Evolutionary conservation across 2,888 invertebrate species (phyloP).

Genomic region (Yponomeuta sedellus): DNA sequence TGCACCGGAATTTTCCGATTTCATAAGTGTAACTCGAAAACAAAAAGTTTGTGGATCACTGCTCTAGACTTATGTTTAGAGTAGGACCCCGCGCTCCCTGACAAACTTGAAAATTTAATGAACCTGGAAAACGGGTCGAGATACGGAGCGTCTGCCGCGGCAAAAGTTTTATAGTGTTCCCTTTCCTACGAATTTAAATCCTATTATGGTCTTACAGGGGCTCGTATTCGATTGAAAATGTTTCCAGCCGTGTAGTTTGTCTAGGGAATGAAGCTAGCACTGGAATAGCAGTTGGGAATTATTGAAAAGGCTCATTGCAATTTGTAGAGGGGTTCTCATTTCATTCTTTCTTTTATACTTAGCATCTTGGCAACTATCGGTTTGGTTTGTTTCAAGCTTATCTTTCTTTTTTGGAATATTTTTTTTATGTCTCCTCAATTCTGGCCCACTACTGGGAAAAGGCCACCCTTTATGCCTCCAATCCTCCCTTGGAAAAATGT

Average conservation of each 20-base stretch:
- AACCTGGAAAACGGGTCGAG: not conserved
- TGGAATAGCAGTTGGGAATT: not conserved
- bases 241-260: not conserved
- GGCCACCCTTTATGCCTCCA: too few species aligned
- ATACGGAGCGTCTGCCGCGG: not conserved
- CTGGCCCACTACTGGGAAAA: too few species aligned
- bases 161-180: not conserved
- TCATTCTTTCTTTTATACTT: too few species aligned
- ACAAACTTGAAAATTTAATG: slow-evolving; percentile 3
- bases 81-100: not conserved
- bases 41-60: too few species aligned
- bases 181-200: not conserved
- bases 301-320: not conserved
- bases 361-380: too few species aligned
- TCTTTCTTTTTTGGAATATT: too few species aligned
- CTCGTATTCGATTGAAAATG: not conserved
- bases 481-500: too few species aligned
- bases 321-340: not conserved
- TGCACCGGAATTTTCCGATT: too few species aligned
- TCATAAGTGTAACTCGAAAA: too few species aligned
- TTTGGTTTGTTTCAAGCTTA: too few species aligned
- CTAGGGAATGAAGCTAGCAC: not conserved
- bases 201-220: not conserved
- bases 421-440: too few species aligned
- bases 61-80: not conserved